A percentile compares a stretch with the other conserved stretches of the same genome.
These are phyloP conservation scores for Dynastes tityus DNA, from an alignment of 2,888 invertebrate species.

Conservation along the genomic window DNA sequence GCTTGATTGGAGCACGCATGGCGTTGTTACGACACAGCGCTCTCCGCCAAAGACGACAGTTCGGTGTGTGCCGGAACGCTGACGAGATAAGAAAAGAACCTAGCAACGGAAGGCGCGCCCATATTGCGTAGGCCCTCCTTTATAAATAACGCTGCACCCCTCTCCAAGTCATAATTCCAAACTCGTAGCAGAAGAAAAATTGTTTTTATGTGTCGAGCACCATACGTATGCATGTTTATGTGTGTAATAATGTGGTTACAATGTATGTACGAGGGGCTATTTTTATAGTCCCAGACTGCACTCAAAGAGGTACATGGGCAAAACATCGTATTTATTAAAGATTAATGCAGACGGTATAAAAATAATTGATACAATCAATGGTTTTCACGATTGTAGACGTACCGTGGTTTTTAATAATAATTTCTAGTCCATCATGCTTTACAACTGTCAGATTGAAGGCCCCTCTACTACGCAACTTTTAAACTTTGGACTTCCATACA, in stretches of 20 bases:
- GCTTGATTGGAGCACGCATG: conserved; percentile 12
- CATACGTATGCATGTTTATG: neutral
- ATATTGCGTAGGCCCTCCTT: conserved; percentile 42
- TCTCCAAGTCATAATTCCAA: conserved; percentile 25
- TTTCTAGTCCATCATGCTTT: too few relatives aligned
- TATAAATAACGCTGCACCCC: conserved; percentile 45
- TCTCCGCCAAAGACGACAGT: neutral
- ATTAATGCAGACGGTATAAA: too few relatives aligned
- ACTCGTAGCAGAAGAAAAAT: conserved; percentile 21
- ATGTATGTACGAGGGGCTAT: neutral
- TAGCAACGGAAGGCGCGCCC: conserved; percentile 39
- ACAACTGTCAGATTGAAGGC: too few relatives aligned
- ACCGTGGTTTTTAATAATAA: too few relatives aligned
- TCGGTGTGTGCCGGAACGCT: neutral
- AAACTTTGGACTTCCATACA: too few relatives aligned
- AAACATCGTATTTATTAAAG: too few relatives aligned
- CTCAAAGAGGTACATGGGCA: too few relatives aligned
- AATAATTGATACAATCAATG: too few relatives aligned
- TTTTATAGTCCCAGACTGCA: too few relatives aligned
- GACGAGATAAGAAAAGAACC: conserved; percentile 38
- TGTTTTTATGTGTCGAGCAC: neutral
- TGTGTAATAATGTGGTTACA: neutral
- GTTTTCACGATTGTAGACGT: too few relatives aligned
- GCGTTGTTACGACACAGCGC: neutral
- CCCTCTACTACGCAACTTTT: too few relatives aligned